Evolutionary conservation across 2,888 invertebrate species (phyloP).

Genomic region (Cosmopolites sordidus): DNA sequence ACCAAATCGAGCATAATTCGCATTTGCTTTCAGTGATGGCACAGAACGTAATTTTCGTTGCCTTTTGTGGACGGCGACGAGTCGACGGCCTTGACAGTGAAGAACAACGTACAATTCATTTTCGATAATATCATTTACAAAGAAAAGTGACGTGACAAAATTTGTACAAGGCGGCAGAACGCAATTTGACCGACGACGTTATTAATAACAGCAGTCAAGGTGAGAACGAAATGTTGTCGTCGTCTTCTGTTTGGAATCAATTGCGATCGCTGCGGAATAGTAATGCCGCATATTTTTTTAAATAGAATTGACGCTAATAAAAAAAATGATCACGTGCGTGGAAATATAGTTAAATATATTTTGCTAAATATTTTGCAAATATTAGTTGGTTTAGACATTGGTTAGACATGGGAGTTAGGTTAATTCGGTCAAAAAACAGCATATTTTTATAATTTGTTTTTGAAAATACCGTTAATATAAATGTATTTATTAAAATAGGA

Average conservation of each 20-base stretch:
- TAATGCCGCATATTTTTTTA: too few relatives aligned
- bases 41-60: constrained; percentile 7
- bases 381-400: too few relatives aligned
- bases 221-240: neutral
- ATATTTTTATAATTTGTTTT: too few relatives aligned
- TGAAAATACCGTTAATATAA: too few relatives aligned
- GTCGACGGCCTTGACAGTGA: constrained; percentile 10
- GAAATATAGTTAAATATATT: too few relatives aligned
- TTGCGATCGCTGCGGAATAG: too few relatives aligned
- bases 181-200: neutral
- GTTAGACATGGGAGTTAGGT: too few relatives aligned
- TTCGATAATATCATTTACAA: constrained; percentile 9
- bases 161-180: constrained; percentile 2
- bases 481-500: too few relatives aligned
- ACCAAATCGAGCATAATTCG: constrained; percentile 4
- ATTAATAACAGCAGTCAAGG: constrained; percentile 3
- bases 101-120: constrained; percentile 7
- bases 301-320: too few relatives aligned
- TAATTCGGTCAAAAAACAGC: too few relatives aligned
- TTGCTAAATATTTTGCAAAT: too few relatives aligned
- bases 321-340: too few relatives aligned
- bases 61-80: constrained; percentile 9
- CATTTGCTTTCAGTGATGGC: constrained; percentile 6
- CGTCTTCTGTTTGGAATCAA: neutral
- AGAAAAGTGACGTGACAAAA: constrained; percentile 11